These are phyloP conservation scores for Dromococcyx pavoninus DNA, from an alignment of 2,797 vertebrate genomes.

Conservation along the genomic window DNA sequence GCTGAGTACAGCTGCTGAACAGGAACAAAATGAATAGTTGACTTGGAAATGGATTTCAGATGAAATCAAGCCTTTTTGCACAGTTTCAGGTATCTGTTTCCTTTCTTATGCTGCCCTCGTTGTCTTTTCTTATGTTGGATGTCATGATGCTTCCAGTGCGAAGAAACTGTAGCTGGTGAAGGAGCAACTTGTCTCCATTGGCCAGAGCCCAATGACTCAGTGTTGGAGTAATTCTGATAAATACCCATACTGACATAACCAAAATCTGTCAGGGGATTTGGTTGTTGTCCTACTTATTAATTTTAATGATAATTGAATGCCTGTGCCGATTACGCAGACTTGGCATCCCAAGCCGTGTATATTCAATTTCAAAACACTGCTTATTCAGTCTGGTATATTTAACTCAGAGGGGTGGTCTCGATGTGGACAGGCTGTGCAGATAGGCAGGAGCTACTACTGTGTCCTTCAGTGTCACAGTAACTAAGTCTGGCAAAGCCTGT, in stretches of 20 bases:
- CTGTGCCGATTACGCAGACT: background rate
- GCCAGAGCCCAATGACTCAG: background rate
- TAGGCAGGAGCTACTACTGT: background rate
- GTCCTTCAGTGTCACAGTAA: background rate
- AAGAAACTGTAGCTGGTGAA: background rate
- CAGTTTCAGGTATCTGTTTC: background rate
- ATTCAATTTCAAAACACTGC: background rate
- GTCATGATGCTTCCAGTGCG: background rate
- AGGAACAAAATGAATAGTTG: background rate
- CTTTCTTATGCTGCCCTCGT: background rate
- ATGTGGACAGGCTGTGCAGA: background rate
- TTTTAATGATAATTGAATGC: constrained; percentile 42
- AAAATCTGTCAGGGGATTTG: constrained; percentile 5
- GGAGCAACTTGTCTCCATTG: fast-evolving
- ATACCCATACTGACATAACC: constrained; percentile 10
- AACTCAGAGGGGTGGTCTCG: background rate
- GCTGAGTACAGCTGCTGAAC: background rate
- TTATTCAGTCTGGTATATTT: background rate
- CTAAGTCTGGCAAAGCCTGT: background rate
- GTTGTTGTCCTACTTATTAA: constrained; percentile 36
- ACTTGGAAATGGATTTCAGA: background rate
- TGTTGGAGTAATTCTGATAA: constrained; percentile 15
- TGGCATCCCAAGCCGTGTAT: background rate
- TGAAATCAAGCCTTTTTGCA: background rate
- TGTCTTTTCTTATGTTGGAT: background rate